Base-by-base conservation (phyloP, 2,113 vertebrate species). In the Triplophysa rosa region DNA sequence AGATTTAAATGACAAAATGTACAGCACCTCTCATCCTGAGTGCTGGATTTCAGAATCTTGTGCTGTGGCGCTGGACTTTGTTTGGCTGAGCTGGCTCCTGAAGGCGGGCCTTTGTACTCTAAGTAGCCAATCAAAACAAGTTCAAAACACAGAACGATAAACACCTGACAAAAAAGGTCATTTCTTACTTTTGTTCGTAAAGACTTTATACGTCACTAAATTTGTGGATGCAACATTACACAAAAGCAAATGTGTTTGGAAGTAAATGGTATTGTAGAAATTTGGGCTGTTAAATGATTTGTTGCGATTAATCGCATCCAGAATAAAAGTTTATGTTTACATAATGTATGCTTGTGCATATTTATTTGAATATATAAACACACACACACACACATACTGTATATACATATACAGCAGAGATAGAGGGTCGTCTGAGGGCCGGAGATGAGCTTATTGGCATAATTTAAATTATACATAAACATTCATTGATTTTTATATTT, bases 391-490 rank as follows among this genome's bases (percentile, higher is more conserved):
- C 33, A 33, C 33, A 33, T 4, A 5, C 33, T 26, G 2, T 26
- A 26, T 26, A 33, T 33, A 33, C 4, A 5, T 6, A 33, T 33
- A 5, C 97, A 0, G 97, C 98, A 0, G 97, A 99, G 78, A 97
- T 95, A 67, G 96, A 99, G 0, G 98, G 98, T 0, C 92, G 95
- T 26, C 94, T 99, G 7, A 92, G 96, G 12, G 96, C 95, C 0
- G 97, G 96, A 0, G 97, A 99, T 5, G 97, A 99, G 80, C 94
- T 99, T n/a, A 94, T 98, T 84, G 97, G 95, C 37, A 98, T 99
- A 6, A 37, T 37, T 37, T 7, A 37, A 37, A 37, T 37, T 7
- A 37, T 37, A 6, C 33, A 37, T 37, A 1, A 7, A 37, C 6
- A 37, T 37, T 37, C 0, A 37, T 37, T 37, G 6, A 7, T 37